A percentile compares a stretch with the other conserved stretches of the same genome.
Evolutionary conservation across 2,888 invertebrate species (phyloP).

Genomic region (Nezara viridula): DNA sequence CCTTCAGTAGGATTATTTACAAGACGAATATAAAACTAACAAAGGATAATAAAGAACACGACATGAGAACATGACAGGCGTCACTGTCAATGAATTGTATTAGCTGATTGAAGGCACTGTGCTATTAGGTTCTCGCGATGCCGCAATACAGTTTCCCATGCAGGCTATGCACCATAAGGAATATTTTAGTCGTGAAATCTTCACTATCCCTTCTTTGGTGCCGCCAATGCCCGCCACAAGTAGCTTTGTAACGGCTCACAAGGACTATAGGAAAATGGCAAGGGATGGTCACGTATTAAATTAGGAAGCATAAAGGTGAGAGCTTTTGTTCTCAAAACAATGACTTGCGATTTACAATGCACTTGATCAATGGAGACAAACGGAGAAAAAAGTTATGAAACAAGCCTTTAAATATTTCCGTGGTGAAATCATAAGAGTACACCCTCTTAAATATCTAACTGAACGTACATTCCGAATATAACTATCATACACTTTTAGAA

Average conservation of each 20-base stretch:
- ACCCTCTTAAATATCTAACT: not conserved
- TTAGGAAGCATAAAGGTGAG: conserved; percentile 7
- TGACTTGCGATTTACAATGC: not conserved
- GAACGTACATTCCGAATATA: too few relatives aligned
- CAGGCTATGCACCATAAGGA: not conserved
- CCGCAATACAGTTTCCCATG: not conserved
- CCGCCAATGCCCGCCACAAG: not conserved
- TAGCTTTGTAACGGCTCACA: not conserved
- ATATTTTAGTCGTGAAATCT: not conserved
- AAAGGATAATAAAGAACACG: too few relatives aligned
- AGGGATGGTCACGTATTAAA: conserved; percentile 20
- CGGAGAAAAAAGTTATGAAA: not conserved
- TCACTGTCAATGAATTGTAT: too few relatives aligned
- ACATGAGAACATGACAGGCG: too few relatives aligned
- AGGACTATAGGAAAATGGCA: not conserved
- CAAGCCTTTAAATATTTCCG: not conserved
- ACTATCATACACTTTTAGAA: too few relatives aligned
- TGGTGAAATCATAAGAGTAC: not conserved
- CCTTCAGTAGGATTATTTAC: too few relatives aligned
- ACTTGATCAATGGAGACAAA: not conserved
- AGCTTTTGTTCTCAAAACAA: not conserved
- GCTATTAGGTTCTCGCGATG: not conserved
- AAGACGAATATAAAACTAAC: too few relatives aligned
- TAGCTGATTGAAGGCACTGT: not conserved
- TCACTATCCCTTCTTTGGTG: not conserved